phyloP scores from a whole-genome alignment of 2,797 vertebrate genomes.

The Aldrovandia affinis region DNA sequence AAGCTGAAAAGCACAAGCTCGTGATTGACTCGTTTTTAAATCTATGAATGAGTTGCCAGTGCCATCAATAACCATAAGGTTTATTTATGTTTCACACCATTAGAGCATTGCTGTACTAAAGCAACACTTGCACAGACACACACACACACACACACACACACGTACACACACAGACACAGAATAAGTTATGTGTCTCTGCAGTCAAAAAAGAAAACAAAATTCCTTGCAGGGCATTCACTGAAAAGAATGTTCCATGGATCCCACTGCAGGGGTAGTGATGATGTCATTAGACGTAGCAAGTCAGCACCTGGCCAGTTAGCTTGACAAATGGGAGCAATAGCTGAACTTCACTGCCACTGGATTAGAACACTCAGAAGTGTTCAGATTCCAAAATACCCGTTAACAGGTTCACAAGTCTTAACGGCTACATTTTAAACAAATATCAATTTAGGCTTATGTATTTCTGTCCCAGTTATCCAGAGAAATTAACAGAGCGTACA shows the following conservation, averaged over 20 bases:
- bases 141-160: not conserved
- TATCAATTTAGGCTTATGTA: not conserved
- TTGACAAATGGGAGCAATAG: slow-evolving; percentile 22
- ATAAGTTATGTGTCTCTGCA: not conserved
- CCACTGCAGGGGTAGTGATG: slow-evolving; percentile 24
- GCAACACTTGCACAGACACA: not conserved
- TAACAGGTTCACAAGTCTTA: slow-evolving; percentile 1
- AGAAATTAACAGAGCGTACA: no score
- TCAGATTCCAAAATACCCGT: not conserved
- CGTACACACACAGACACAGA: not conserved
- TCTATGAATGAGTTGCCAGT: not conserved
- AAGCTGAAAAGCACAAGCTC: not conserved
- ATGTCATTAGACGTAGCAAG: slow-evolving; percentile 6
- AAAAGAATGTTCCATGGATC: not conserved
- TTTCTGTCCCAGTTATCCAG: not conserved
- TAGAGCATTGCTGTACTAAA: slow-evolving; percentile 5
- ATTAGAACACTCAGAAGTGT: not conserved
- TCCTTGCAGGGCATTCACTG: slow-evolving; percentile 1
- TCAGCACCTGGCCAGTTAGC: slow-evolving; percentile 25
- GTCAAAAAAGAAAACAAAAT: slow-evolving; percentile 18
- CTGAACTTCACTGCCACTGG: slow-evolving; percentile 59
- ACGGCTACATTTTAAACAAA: not conserved
- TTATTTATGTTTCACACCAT: slow-evolving; percentile 9
- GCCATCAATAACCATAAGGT: slow-evolving; percentile 4
- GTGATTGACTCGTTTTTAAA: slow-evolving; percentile 5